These are phyloP conservation scores for Procavia capensis DNA, from an alignment of 2,113 vertebrate species.

Conservation along the genomic window DNA sequence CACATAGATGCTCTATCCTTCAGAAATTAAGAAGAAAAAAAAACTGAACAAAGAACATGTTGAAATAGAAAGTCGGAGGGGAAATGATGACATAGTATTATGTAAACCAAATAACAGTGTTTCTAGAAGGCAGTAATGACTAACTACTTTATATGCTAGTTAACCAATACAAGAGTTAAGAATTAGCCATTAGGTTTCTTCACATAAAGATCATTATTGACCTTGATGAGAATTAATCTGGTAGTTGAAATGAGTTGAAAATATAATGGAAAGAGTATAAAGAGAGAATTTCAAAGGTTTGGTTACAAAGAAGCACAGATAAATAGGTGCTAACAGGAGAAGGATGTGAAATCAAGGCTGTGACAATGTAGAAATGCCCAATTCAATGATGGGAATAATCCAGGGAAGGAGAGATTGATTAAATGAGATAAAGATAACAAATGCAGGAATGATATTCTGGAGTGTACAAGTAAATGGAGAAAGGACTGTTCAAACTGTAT, in stretches of 20 bases:
- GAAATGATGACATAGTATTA: background rate
- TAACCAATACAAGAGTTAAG: background rate
- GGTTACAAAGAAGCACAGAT: background rate
- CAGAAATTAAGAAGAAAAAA: background rate
- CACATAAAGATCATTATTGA: background rate
- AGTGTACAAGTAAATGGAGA: background rate
- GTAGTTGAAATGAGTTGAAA: background rate
- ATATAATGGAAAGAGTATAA: background rate
- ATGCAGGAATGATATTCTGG: background rate
- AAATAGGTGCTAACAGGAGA: background rate
- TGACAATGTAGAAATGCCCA: too few species aligned
- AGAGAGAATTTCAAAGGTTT: background rate
- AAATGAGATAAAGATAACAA: background rate
- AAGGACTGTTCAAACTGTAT: background rate
- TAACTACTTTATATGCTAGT: background rate
- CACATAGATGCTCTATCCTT: background rate
- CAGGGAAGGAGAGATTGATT: background rate
- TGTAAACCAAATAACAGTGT: background rate
- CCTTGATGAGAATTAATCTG: slow-evolving; percentile 19
- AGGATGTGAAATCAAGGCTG: background rate
- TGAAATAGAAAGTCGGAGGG: background rate
- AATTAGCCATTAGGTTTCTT: background rate
- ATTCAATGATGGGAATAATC: background rate
- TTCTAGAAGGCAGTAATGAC: background rate
- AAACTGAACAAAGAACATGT: background rate